phyloP scores from a whole-genome alignment of 2,797 vertebrate species.

The Tapera naevia region DNA sequence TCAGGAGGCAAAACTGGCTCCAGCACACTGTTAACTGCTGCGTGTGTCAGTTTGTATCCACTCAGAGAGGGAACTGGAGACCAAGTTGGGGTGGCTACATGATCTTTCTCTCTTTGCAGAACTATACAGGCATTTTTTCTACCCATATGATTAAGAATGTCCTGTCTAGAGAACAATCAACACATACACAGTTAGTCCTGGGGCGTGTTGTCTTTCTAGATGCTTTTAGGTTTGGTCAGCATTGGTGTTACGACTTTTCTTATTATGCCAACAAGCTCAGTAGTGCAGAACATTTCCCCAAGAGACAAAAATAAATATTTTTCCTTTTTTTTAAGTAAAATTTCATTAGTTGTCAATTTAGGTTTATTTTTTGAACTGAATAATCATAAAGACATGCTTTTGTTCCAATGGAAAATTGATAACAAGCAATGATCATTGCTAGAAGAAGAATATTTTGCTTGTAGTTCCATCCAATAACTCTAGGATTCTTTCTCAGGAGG shows the following conservation, averaged over 20 bases:
- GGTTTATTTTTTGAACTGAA: neutral
- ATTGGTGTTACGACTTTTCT: neutral
- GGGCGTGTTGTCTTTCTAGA: neutral
- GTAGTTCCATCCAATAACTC: neutral
- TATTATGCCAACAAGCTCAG: neutral
- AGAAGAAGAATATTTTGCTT: neutral
- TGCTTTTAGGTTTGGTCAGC: neutral
- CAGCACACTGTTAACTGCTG: neutral
- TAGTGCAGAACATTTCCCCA: neutral
- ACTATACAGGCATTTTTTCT: neutral
- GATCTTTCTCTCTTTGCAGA: neutral
- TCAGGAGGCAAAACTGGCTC: neutral
- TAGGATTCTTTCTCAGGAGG: neutral
- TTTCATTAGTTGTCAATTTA: neutral
- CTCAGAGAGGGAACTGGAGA: neutral
- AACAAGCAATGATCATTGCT: neutral
- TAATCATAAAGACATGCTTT: neutral
- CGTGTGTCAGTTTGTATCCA: neutral
- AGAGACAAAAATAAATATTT: neutral
- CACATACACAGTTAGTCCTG: neutral
- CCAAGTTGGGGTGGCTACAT: neutral
- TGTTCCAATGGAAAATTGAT: neutral
- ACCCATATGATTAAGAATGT: neutral
- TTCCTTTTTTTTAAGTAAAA: neutral
- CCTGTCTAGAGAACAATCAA: neutral